These are phyloP conservation scores for Gasteruption jaculator DNA, from an alignment of 2,888 invertebrate genomes.

Conservation along the genomic window DNA sequence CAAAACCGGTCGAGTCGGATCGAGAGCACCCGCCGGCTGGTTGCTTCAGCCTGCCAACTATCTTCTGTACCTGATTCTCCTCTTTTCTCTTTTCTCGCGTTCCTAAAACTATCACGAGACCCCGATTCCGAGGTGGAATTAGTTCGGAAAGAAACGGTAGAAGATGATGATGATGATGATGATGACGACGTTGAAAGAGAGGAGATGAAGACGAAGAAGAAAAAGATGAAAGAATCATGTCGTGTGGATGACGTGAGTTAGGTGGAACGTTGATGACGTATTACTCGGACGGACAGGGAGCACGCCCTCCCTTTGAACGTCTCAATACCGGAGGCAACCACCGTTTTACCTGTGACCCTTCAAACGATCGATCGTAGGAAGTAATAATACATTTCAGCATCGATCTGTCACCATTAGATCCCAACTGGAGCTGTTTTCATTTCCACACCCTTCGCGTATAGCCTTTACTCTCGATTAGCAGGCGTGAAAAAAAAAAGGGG, in stretches of 20 bases:
- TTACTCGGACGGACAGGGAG: constrained; percentile 19
- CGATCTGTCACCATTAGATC: constrained; percentile 40
- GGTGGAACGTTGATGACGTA: constrained; percentile 25
- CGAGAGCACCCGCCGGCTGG: constrained; percentile 41
- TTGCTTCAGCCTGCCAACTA: constrained; percentile 8
- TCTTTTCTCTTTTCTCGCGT: constrained; percentile 17
- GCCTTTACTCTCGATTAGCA: no score
- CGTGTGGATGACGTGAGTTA: constrained; percentile 30
- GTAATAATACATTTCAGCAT: no score
- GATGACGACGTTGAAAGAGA: no score
- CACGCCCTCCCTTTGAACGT: constrained; percentile 5
- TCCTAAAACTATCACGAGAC: constrained; percentile 6
- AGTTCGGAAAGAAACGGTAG: no score
- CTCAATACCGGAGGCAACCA: constrained; percentile 19
- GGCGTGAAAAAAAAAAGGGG: no score
- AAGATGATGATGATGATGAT: no score
- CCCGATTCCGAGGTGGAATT: no score
- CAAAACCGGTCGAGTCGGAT: constrained; percentile 50
- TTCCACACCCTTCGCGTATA: no score
- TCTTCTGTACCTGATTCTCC: constrained; percentile 26
- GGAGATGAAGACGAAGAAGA: no score
- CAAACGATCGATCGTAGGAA: constrained; percentile 24
- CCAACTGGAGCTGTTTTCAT: no score
- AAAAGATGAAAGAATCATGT: constrained; percentile 30
- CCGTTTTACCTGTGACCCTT: constrained; percentile 22